Conservation (phyloP, 2,113 vertebrate genomes). For the Gnathonemus echidnorhynchus region DNA sequence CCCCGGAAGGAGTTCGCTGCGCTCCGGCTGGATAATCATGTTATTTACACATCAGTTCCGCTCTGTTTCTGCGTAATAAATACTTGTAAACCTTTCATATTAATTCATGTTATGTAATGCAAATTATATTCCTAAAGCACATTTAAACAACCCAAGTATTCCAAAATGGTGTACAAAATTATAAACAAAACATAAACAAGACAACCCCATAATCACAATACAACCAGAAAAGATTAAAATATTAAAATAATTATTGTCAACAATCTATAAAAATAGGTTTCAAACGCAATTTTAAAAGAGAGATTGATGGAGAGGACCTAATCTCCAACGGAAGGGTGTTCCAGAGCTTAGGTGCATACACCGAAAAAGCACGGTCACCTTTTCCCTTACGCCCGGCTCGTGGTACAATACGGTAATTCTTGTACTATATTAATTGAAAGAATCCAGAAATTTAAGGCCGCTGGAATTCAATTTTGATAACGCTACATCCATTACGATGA, state of each 20-base stretch:
- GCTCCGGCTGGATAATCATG: neutral
- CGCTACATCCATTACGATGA: neutral
- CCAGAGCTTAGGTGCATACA: neutral
- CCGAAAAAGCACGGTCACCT: neutral
- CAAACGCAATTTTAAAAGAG: neutral
- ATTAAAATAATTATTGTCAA: no score
- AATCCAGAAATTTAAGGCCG: neutral
- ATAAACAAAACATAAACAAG: neutral
- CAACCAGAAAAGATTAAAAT: no score
- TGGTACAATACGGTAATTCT: neutral
- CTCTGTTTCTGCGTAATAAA: neutral
- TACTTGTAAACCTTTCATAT: neutral
- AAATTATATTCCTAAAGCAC: neutral
- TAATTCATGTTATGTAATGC: neutral
- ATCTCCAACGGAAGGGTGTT: neutral
- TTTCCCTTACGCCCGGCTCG: neutral
- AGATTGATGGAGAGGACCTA: neutral
- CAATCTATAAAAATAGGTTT: neutral
- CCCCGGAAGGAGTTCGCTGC: neutral
- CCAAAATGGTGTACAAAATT: neutral
- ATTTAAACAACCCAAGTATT: neutral
- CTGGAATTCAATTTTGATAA: neutral
- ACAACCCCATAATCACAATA: neutral
- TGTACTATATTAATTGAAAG: neutral
- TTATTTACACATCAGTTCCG: neutral